A percentile compares a stretch with the other conserved stretches of the same genome.
Evolutionary conservation across 1,140 invertebrate genomes (phyloP).

Genomic region (Papilio machaon): DNA sequence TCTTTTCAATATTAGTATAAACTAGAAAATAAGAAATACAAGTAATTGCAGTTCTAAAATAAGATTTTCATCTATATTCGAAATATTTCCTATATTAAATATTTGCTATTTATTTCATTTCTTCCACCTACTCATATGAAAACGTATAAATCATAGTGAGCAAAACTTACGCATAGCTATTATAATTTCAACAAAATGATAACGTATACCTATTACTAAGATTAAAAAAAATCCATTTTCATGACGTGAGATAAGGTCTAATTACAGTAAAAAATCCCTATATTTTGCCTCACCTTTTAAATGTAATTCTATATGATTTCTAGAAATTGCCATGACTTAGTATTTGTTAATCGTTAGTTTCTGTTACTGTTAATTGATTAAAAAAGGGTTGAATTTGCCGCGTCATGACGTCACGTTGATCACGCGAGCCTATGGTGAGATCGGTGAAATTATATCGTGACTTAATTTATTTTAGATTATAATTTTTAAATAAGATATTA

Average conservation of each 20-base stretch:
- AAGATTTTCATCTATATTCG: too few species aligned
- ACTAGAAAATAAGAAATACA: too few species aligned
- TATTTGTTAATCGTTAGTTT: conserved; percentile 28
- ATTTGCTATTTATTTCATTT: too few species aligned
- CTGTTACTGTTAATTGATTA: conserved; percentile 31
- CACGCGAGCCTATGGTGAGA: neutral
- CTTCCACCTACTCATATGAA: too few species aligned
- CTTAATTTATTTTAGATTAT: too few species aligned
- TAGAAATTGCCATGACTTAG: conserved; percentile 27
- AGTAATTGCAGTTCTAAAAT: too few species aligned
- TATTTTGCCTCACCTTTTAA: neutral
- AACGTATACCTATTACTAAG: conserved; percentile 31
- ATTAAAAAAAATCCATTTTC: conserved; percentile 26
- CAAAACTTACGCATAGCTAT: neutral
- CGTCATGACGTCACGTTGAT: neutral
- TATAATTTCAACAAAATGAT: neutral
- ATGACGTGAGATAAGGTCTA: conserved; percentile 32
- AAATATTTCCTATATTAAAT: too few species aligned
- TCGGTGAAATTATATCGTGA: neutral
- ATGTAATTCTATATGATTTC: conserved; percentile 19
- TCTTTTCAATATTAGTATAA: too few species aligned
- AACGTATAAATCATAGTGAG: neutral
- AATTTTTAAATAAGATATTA: too few species aligned
- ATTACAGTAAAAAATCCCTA: conserved; percentile 16
- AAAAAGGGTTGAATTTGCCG: conserved; percentile 7